Evolutionary conservation across 2,888 invertebrate genomes (phyloP), one percentile per base, ranked within the genome.

Genomic region (Sarcophaga rosellei): DNA sequence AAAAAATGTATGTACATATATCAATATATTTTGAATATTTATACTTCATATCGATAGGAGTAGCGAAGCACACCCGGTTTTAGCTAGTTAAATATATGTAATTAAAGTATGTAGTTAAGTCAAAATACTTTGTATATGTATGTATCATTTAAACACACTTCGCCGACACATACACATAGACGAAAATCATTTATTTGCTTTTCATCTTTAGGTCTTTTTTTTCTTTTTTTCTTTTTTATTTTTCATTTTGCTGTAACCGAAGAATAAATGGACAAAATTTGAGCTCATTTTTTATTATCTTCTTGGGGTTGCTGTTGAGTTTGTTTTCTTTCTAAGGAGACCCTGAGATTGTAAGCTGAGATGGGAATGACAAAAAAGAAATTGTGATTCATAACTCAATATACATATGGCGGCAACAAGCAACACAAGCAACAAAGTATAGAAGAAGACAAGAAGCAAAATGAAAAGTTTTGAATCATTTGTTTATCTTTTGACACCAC

Each of bases 401-500:
- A 53, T 35, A 35, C 35, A 35, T 72, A 44, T 61, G 65, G 62
- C 21, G 73, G 17, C 23, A 17, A 21, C 61, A 2, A 74, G 11
- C 35, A 59, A 17, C 65, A 61, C 23, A 15, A 25, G 66, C 6
- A 74, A 15, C 35, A 59, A 21, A 70, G 45, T 20, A 69, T 25
- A 23, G 62, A 63, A 20, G 66, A 63, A 20, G 61, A 62, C 53
- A 70, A 79, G 77, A 65, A 59, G 47, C 69, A 76, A 81, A 77
- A 81, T 75, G 74, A 75, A 81, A 78, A 81, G 61, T 84, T 81
- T 85, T 70, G 44, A 81, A 81, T 78, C 70, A 85, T 81, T 85
- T 85, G 70, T 85, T 85, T 81, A 81, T 85, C 85, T 85, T 81
- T 81, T 81, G 77, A 78, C 81, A 85, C 74, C 74, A 78, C 85